Evolutionary conservation across 2,113 vertebrate genomes (phyloP).

Genomic region (Hepsetus odoe): DNA sequence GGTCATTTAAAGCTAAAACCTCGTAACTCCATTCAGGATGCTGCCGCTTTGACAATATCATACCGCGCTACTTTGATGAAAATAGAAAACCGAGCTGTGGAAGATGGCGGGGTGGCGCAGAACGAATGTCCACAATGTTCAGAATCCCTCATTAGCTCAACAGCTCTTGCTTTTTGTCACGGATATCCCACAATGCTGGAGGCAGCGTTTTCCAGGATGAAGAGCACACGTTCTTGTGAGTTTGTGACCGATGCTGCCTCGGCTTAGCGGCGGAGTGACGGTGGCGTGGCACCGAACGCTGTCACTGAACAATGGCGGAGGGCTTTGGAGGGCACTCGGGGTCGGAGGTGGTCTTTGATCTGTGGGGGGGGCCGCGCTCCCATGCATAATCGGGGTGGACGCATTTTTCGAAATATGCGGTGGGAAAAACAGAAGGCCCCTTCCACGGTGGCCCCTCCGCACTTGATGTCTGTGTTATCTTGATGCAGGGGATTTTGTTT

Average conservation of each 20-base stretch:
- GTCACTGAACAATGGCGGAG: slow-evolving; percentile 62
- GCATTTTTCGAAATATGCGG: slow-evolving; percentile 66
- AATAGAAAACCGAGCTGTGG: no score
- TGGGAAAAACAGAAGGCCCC: slow-evolving; percentile 34
- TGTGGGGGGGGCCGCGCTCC: slow-evolving; percentile 48
- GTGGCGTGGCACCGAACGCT: slow-evolving; percentile 59
- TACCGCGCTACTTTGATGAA: no score
- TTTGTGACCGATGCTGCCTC: background rate
- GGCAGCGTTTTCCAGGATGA: background rate
- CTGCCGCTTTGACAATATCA: no score
- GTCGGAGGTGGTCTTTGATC: slow-evolving; percentile 72
- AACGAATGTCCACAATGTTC: no score
- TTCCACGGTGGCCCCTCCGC: slow-evolving; percentile 6
- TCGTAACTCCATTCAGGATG: no score
- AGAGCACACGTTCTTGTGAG: background rate
- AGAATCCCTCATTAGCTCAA: no score
- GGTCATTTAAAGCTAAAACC: no score
- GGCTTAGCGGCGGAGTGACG: slow-evolving; percentile 49
- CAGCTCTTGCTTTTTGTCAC: no score
- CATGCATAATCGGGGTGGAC: slow-evolving; percentile 61
- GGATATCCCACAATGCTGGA: background rate
- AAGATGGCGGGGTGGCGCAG: no score
- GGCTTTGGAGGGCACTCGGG: slow-evolving; percentile 51
- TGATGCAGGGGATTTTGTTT: slow-evolving; percentile 30
- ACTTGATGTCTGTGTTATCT: slow-evolving; percentile 30